Percentiles rank a stretch among this genome's conserved stretches.
These are phyloP conservation scores for Branchinecta sandiegonensis DNA, from an alignment of 2,888 invertebrate species.

Conservation along the genomic window DNA sequence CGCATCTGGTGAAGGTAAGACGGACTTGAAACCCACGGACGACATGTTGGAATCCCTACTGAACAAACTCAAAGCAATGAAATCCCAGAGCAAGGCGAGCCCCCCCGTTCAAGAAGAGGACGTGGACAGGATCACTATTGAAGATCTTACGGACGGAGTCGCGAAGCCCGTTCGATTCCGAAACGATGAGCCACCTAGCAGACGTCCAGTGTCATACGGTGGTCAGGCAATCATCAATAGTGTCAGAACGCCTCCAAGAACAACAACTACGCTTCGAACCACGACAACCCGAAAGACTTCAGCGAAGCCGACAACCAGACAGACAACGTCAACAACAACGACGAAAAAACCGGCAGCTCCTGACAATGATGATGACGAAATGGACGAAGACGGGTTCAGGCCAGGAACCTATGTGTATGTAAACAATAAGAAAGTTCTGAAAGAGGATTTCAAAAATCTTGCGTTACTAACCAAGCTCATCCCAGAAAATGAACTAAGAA, in stretches of 20 bases:
- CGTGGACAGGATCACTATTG: not conserved
- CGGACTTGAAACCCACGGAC: not conserved
- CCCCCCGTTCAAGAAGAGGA: not conserved
- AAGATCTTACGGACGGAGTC: not conserved
- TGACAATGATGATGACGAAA: not conserved
- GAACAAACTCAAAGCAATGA: not conserved
- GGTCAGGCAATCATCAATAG: no score
- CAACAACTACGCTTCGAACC: not conserved
- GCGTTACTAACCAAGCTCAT: not conserved
- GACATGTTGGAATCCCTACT: not conserved
- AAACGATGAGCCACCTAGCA: not conserved
- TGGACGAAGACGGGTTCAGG: not conserved
- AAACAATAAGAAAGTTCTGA: not conserved
- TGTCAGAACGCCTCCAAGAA: not conserved
- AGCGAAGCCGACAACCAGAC: not conserved
- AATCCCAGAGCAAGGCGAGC: not conserved
- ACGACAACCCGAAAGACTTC: not conserved
- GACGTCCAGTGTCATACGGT: not conserved
- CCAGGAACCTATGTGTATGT: slow-evolving; percentile 10
- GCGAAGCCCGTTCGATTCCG: not conserved
- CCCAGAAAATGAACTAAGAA: not conserved
- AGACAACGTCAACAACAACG: not conserved
- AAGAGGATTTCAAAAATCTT: not conserved
- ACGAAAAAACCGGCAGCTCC: not conserved
- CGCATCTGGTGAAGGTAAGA: not conserved